Conservation (phyloP, 2,888 invertebrate genomes). For the Scrobipalpa atriplicella region DNA sequence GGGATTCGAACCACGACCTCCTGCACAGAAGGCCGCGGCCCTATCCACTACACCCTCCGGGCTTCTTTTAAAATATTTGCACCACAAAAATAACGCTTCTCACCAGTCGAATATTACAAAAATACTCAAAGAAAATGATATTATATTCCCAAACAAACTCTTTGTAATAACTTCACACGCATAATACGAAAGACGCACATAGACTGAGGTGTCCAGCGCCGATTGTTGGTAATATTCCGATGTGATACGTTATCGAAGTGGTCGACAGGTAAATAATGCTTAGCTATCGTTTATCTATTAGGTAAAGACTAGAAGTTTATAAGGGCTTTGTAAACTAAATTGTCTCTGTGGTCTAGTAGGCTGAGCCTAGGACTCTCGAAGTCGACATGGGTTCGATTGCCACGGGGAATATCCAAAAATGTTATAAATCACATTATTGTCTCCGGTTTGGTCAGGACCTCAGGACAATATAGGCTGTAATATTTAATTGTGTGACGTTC, state of each 20-base stretch:
- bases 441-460: too few species aligned
- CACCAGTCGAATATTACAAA: constrained; percentile 4
- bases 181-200: neutral
- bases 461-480: too few species aligned
- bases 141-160: neutral
- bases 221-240: constrained; percentile 31
- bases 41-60: too few species aligned
- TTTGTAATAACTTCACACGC: neutral
- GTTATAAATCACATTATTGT: too few species aligned
- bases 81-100: neutral
- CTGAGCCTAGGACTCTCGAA: neutral
- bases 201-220: neutral
- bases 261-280: constrained; percentile 26
- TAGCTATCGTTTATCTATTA: constrained; percentile 14
- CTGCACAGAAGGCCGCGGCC: too few species aligned
- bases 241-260: constrained; percentile 19
- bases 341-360: neutral
- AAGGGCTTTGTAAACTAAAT: neutral
- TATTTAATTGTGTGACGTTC: too few species aligned
- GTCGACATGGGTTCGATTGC: too few species aligned
- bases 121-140: neutral
- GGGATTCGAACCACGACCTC: too few species aligned
- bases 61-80: too few species aligned
- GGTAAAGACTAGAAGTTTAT: neutral
- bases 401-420: too few species aligned